Evolutionary conservation across 2,888 invertebrate species (phyloP).

Genomic region (Drosophila picticornis): DNA sequence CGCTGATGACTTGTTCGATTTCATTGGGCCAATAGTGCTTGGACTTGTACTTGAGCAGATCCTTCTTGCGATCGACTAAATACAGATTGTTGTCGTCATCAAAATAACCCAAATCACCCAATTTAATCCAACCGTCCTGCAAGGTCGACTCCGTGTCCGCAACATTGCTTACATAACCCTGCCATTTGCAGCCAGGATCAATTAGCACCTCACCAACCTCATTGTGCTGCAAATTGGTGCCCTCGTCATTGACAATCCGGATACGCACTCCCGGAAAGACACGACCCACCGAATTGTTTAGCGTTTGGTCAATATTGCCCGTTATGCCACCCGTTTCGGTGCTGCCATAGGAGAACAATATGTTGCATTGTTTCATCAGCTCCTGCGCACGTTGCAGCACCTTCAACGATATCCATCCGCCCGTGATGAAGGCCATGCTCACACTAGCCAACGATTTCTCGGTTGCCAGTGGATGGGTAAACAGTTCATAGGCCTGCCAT

Average conservation of each 20-base stretch:
- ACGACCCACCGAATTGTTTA: slow-evolving; percentile 67
- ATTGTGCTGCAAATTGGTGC: slow-evolving; percentile 58
- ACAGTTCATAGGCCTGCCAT: slow-evolving; percentile 55
- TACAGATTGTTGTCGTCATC: slow-evolving; percentile 75
- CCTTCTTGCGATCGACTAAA: slow-evolving; percentile 81
- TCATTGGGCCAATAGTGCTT: slow-evolving; percentile 76
- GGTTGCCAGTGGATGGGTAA: slow-evolving; percentile 48
- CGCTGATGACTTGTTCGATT: slow-evolving; percentile 73
- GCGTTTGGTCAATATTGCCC: slow-evolving; percentile 34
- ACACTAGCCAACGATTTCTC: slow-evolving; percentile 37
- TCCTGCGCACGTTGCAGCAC: slow-evolving; percentile 38
- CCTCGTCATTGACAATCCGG: slow-evolving; percentile 72
- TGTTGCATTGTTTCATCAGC: slow-evolving; percentile 35
- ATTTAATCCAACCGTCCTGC: slow-evolving; percentile 78
- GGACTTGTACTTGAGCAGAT: slow-evolving; percentile 76
- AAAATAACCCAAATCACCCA: slow-evolving; percentile 83
- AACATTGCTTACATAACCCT: slow-evolving; percentile 75
- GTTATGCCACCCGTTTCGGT: slow-evolving; percentile 62
- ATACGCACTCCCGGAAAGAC: slow-evolving; percentile 52
- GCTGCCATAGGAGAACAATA: slow-evolving; percentile 54
- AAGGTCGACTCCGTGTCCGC: slow-evolving; percentile 52
- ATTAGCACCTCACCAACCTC: slow-evolving; percentile 76
- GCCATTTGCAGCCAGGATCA: slow-evolving; percentile 57
- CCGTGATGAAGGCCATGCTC: slow-evolving; percentile 37
- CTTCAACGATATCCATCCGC: slow-evolving; percentile 52